Evolutionary conservation across 2,888 invertebrate genomes (phyloP), one percentile per base, ranked within the genome.

Genomic region (Cephalotes varians): DNA sequence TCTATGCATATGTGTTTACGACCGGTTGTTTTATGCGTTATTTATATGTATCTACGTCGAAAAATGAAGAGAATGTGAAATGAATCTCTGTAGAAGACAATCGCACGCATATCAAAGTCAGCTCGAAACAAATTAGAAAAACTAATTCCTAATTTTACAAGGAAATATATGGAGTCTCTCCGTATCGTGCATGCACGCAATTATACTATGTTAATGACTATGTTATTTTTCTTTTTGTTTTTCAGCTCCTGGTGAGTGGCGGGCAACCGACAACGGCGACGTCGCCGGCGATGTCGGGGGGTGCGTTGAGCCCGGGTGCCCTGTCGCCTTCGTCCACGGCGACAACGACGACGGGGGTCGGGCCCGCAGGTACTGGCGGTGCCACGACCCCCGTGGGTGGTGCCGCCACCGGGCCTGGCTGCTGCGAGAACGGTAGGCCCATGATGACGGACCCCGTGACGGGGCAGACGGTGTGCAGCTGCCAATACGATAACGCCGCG

Each of bases 371-470:
- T 12, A 91, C 90, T 25, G 93, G 91, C 67, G 94, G 93, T 62
- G 96, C 96, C n/a, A 92, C 91, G 69, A 92, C 92, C 91, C 95
- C 84, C 91, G 95, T 82, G 7, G 89, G 86, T 34, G 91, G 90
- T 6, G 64, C 73, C 2, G 83, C 88, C 37, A 94, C 94, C 31
- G 90, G 91, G 3, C 89, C 95, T 0, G 96, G 95, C 85, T 98
- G 98, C 95, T 98, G 98, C 95, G 98, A 98, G 94, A 98, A 98
- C 89, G 98, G 98, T 73, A 96, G 98, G 86, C 98, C 98, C 88
- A 97, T 98, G 95, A 97, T 98, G 96, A 98, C 98, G 91, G 98
- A 98, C 95, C 98, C 98, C 12, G 97, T 98, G 84, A 98, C 98
- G 87, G 98, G 98, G 49, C 98, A 98, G 95, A 97, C 98, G 77